Evolutionary conservation across 2,888 invertebrate genomes (phyloP).

Genomic region (Congeria kusceri): DNA sequence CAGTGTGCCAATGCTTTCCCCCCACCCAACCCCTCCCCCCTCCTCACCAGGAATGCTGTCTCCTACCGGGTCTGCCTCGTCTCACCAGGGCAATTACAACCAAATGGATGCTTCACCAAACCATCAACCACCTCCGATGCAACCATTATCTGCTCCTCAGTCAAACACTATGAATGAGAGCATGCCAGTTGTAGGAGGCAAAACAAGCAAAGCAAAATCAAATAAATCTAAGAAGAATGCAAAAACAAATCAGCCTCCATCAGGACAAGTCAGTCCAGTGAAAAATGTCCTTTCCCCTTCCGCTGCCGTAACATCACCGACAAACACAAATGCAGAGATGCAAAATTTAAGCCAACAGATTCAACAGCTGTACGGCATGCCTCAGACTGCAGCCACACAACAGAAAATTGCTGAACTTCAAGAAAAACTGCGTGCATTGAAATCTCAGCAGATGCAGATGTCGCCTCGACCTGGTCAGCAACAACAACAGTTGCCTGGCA

Average conservation of each 20-base stretch:
- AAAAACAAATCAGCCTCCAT: constrained; percentile 34
- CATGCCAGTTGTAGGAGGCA: constrained; percentile 1
- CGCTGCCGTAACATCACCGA: constrained; percentile 42
- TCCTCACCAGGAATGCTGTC: constrained; percentile 60
- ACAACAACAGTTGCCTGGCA: constrained; percentile 29
- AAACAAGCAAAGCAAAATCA: constrained; percentile 6
- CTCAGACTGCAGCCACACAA: constrained; percentile 81
- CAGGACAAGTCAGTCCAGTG: constrained; percentile 37
- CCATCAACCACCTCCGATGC: constrained; percentile 20
- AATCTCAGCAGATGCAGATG: constrained; percentile 79
- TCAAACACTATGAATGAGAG: constrained; percentile 7
- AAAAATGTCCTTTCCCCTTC: constrained; percentile 56
- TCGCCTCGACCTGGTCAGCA: constrained; percentile 70
- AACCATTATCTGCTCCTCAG: constrained; percentile 33
- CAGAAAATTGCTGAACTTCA: constrained; percentile 83
- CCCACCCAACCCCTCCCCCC: constrained; percentile 74
- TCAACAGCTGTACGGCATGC: constrained; percentile 80
- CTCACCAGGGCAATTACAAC: constrained; percentile 63
- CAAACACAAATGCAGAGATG: constrained; percentile 71
- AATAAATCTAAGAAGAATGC: constrained; percentile 27
- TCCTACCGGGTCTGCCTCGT: constrained; percentile 73
- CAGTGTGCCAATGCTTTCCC: constrained; percentile 72
- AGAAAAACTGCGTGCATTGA: constrained; percentile 78
- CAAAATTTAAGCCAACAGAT: constrained; percentile 81
- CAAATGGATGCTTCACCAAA: constrained; percentile 46